These are phyloP conservation scores for Nomada fucata DNA, from an alignment of 2,888 invertebrate genomes.

Conservation along the genomic window DNA sequence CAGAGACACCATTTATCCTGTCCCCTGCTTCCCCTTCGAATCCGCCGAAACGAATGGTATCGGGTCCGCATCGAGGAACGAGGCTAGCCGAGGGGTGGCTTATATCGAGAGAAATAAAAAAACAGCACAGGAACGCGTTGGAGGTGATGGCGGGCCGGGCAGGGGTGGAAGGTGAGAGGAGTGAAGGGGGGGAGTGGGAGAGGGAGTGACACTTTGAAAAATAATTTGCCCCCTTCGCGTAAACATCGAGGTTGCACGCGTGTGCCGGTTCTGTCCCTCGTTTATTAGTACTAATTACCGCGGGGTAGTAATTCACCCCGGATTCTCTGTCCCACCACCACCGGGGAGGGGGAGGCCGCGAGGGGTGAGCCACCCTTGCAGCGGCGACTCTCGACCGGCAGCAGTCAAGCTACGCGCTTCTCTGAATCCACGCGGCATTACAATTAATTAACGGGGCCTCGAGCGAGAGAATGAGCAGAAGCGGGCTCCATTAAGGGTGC, in stretches of 20 bases:
- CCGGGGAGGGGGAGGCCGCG: not conserved
- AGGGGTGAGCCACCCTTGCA: conserved; percentile 55
- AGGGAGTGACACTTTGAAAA: conserved; percentile 62
- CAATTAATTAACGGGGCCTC: conserved; percentile 75
- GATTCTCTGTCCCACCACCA: conserved; percentile 47
- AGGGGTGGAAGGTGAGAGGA: not conserved
- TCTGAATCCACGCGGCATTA: conserved; percentile 75
- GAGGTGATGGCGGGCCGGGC: not conserved
- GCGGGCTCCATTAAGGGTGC: conserved; percentile 61
- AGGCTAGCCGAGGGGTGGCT: too few species aligned
- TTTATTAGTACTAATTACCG: conserved; percentile 76
- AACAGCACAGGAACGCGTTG: not conserved
- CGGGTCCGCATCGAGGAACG: not conserved
- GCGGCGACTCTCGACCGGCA: conserved; percentile 63
- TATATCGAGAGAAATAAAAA: not conserved
- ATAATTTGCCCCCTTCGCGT: conserved; percentile 62
- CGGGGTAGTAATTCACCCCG: conserved; percentile 63
- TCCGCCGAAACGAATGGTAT: conserved; percentile 21
- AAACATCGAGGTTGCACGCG: conserved; percentile 58
- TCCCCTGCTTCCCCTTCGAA: conserved; percentile 10
- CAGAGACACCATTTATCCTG: conserved; percentile 17
- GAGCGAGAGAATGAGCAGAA: conserved; percentile 41
- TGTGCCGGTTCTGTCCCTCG: conserved; percentile 61
- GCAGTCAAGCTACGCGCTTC: conserved; percentile 63
- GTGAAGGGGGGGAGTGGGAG: conserved; percentile 4